These are phyloP conservation scores for Sphinx pinastri DNA, from an alignment of 2,888 invertebrate species.

Conservation along the genomic window DNA sequence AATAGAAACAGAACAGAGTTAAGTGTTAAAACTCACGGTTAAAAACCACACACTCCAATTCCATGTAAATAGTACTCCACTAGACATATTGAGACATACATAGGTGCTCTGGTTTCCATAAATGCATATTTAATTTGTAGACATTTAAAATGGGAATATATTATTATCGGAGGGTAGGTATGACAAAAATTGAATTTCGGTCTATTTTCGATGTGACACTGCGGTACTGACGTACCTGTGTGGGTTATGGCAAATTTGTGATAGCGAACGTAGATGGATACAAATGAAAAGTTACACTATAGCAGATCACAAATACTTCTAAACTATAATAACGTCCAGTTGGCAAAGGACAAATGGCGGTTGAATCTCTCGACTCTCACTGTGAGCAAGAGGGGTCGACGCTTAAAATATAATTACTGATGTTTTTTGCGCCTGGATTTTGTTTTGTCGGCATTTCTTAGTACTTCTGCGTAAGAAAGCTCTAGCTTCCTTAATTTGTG, in stretches of 20 bases:
- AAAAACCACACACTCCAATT: conserved; percentile 43
- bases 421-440: conserved; percentile 80
- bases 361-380: conserved; percentile 76
- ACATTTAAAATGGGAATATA: conserved; percentile 42
- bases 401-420: conserved; percentile 70
- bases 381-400: conserved; percentile 70
- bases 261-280: conserved; percentile 72
- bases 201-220: conserved; percentile 47
- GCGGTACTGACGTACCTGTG: conserved; percentile 64
- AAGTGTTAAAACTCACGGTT: conserved; percentile 54
- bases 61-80: conserved; percentile 55
- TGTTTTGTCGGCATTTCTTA: conserved; percentile 87
- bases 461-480: conserved; percentile 93
- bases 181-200: conserved; percentile 51
- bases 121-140: conserved; percentile 60
- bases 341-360: conserved; percentile 81
- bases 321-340: conserved; percentile 79
- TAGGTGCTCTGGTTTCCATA: conserved; percentile 54
- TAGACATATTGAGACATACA: conserved; percentile 48
- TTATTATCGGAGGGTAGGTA: conserved; percentile 65
- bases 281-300: conserved; percentile 76
- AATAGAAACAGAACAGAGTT: conserved; percentile 66
- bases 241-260: conserved; percentile 77
- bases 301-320: conserved; percentile 82
- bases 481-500: conserved; percentile 92